These are phyloP conservation scores for Odontothrips loti DNA, from an alignment of 2,888 invertebrate genomes.

Conservation along the genomic window DNA sequence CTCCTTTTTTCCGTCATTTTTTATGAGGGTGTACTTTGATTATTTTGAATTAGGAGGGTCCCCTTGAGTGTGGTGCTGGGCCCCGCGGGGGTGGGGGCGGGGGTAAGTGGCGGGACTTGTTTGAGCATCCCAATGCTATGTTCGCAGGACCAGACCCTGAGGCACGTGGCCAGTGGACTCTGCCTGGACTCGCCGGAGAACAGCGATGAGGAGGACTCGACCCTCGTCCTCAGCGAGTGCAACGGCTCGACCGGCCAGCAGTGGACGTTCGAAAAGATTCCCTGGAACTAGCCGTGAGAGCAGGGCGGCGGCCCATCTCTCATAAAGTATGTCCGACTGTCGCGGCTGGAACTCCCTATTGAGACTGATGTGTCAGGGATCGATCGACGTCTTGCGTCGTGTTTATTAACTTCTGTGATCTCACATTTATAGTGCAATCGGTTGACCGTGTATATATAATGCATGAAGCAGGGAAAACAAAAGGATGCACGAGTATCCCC, in stretches of 20 bases:
- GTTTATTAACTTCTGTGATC: conserved; percentile 5
- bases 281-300: conserved; percentile 55
- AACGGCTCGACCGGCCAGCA: conserved; percentile 56
- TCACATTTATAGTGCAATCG: neutral
- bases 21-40: neutral
- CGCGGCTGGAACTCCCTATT: too few relatives aligned
- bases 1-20: too few relatives aligned
- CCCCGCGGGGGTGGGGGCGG: neutral
- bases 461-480: neutral
- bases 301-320: too few relatives aligned
- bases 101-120: neutral
- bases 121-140: conserved; percentile 32
- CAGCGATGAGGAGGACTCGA: conserved; percentile 48
- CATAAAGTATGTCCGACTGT: too few relatives aligned
- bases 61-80: too few relatives aligned
- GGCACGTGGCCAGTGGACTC: conserved; percentile 54
- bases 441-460: neutral
- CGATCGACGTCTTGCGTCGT: neutral
- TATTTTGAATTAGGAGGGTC: too few relatives aligned
- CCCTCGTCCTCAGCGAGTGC: conserved; percentile 59
- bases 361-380: neutral
- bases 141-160: conserved; percentile 51
- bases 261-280: conserved; percentile 63
- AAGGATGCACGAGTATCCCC: neutral
- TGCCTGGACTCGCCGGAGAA: conserved; percentile 55